Conservation (phyloP, 2,113 vertebrate species). For the Atrichornis clamosus region DNA sequence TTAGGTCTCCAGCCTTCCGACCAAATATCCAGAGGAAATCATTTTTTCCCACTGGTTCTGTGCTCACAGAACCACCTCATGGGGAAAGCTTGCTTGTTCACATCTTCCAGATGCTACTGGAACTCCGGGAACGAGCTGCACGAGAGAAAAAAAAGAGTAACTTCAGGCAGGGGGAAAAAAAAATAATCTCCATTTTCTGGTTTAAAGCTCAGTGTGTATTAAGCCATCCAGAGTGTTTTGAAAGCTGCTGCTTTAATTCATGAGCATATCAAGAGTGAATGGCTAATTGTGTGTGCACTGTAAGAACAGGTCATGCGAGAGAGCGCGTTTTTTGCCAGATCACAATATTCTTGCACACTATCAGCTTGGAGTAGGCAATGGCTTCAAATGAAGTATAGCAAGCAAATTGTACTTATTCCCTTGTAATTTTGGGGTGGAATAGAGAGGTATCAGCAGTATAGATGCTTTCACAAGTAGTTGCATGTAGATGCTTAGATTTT, state of each 20-base stretch:
- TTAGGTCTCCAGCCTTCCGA: not conserved
- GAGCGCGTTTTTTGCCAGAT: conserved; percentile 9
- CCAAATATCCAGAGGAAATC: not conserved
- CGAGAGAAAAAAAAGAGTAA: not conserved
- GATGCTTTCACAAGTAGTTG: not conserved
- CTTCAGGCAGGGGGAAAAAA: not conserved
- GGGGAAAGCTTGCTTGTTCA: not conserved
- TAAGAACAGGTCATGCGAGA: conserved; percentile 28
- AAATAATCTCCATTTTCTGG: not conserved
- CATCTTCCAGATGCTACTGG: not conserved
- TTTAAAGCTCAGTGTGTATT: not conserved
- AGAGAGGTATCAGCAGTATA: not conserved
- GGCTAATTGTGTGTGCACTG: conserved; percentile 40
- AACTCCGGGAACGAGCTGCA: not conserved
- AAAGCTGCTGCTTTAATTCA: conserved; percentile 28
- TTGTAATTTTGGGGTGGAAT: not conserved
- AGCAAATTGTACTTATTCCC: not conserved
- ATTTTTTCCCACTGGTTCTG: not conserved
- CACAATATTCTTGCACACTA: conserved; percentile 13
- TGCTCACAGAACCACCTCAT: not conserved
- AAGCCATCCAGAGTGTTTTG: not conserved
- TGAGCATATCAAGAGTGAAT: not conserved
- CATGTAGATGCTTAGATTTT: not conserved
- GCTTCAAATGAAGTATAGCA: not conserved
- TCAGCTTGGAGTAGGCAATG: not conserved